Percentiles rank a stretch among this genome's conserved stretches.
phyloP scores from a whole-genome alignment of 2,797 vertebrate species.

The Potorous gilbertii region DNA sequence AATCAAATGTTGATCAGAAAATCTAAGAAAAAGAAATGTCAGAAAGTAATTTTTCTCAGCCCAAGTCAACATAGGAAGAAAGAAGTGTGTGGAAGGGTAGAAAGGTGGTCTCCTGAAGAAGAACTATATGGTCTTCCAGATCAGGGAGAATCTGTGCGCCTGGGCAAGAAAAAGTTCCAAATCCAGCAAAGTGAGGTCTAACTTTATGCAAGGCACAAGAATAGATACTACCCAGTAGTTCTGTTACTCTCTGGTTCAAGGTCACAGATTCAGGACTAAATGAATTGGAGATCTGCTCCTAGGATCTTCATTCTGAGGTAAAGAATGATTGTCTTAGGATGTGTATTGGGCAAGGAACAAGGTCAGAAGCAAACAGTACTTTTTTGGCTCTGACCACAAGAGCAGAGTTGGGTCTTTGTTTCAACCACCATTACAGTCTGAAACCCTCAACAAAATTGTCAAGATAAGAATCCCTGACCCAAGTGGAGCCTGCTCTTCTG shows the following conservation, averaged over 20 bases:
- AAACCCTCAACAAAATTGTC: neutral
- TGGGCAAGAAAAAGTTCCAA: too few relatives aligned
- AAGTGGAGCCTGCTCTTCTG: neutral
- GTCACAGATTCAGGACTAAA: neutral
- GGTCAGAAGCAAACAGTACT: neutral
- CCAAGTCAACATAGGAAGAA: too few relatives aligned
- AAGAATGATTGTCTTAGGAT: neutral
- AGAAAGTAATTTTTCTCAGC: too few relatives aligned
- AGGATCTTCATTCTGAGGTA: neutral
- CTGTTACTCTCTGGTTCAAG: neutral
- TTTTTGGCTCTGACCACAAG: too few relatives aligned
- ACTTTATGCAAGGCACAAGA: neutral
- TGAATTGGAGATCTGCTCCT: neutral
- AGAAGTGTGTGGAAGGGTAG: too few relatives aligned
- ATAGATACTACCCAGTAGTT: neutral
- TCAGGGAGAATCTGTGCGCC: too few relatives aligned
- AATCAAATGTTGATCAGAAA: too few relatives aligned
- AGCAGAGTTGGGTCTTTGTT: neutral
- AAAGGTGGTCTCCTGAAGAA: too few relatives aligned
- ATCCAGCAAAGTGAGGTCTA: neutral
- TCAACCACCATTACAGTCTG: neutral
- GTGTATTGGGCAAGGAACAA: neutral
- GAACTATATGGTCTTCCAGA: too few relatives aligned
- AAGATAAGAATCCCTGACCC: neutral
- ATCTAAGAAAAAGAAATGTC: too few relatives aligned